These are phyloP conservation scores for Calliopsis andreniformis DNA, from an alignment of 1,140 invertebrate genomes.

Conservation along the genomic window DNA sequence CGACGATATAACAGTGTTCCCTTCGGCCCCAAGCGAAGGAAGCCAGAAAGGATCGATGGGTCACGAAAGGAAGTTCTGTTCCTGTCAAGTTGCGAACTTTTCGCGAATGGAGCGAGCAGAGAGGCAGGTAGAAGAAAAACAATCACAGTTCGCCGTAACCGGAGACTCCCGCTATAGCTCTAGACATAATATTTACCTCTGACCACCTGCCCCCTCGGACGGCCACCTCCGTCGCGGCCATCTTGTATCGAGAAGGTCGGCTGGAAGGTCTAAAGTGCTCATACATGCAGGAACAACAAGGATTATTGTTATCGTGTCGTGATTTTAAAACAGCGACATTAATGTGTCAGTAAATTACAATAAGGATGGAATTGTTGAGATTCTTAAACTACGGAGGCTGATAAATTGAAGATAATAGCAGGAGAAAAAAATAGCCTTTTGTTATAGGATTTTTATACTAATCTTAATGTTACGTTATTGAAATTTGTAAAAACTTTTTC, in stretches of 20 bases:
- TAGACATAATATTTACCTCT: constrained; percentile 68
- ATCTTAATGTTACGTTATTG: no score
- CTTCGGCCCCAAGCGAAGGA: no score
- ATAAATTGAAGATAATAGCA: no score
- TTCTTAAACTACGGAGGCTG: no score
- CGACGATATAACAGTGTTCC: no score
- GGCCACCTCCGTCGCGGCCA: constrained; percentile 18
- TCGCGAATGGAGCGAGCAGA: constrained; percentile 24
- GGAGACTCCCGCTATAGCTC: constrained; percentile 48
- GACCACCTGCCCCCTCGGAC: constrained; percentile 35
- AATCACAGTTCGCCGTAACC: constrained; percentile 52
- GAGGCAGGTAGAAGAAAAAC: constrained; percentile 37
- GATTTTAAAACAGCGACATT: neutral
- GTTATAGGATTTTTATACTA: no score
- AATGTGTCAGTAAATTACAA: no score
- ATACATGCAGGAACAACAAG: neutral
- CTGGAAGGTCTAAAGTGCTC: constrained; percentile 45
- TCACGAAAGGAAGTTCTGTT: neutral
- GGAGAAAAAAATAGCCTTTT: no score
- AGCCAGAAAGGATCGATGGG: neutral
- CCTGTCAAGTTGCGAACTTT: neutral
- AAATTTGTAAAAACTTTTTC: no score
- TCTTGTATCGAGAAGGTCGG: constrained; percentile 58
- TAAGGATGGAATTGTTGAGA: no score
- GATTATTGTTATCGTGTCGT: neutral